Conservation (phyloP, 35 echinoderm and acorn worm genomes). For the Anneissia japonica region DNA sequence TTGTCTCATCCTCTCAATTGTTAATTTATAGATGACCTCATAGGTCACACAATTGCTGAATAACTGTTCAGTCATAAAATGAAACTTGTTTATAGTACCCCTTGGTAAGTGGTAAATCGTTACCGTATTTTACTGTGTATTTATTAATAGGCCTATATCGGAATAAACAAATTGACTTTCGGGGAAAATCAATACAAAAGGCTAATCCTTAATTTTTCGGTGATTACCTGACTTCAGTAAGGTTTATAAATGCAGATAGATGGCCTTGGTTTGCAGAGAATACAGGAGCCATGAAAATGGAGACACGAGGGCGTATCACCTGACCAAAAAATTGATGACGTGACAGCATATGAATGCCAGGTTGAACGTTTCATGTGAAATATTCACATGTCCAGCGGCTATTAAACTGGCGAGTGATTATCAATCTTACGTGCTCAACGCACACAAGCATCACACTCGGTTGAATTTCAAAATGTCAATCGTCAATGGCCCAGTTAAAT, state of each 20-base stretch:
- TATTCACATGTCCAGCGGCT: too few relatives aligned
- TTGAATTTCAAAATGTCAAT: neutral
- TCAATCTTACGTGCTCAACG: neutral
- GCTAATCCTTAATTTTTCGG: too few relatives aligned
- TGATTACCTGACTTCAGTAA: too few relatives aligned
- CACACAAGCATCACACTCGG: neutral
- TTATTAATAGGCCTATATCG: too few relatives aligned
- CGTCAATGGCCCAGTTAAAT: neutral
- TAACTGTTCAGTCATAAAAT: too few relatives aligned
- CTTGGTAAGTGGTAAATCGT: neutral
- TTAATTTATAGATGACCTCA: neutral
- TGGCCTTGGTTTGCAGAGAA: neutral
- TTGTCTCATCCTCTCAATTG: neutral
- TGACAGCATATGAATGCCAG: neutral
- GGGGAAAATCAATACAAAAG: too few relatives aligned
- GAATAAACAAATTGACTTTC: too few relatives aligned
- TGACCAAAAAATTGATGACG: neutral
- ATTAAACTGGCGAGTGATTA: neutral
- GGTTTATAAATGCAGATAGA: too few relatives aligned
- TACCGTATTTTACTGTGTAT: too few relatives aligned
- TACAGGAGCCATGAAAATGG: neutral
- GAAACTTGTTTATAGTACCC: neutral
- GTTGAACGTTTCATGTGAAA: too few relatives aligned
- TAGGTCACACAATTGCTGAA: neutral
- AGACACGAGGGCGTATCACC: neutral